Base-by-base conservation (phyloP, 2,113 vertebrate species). In the Sterrhoptilus dennistouni region DNA sequence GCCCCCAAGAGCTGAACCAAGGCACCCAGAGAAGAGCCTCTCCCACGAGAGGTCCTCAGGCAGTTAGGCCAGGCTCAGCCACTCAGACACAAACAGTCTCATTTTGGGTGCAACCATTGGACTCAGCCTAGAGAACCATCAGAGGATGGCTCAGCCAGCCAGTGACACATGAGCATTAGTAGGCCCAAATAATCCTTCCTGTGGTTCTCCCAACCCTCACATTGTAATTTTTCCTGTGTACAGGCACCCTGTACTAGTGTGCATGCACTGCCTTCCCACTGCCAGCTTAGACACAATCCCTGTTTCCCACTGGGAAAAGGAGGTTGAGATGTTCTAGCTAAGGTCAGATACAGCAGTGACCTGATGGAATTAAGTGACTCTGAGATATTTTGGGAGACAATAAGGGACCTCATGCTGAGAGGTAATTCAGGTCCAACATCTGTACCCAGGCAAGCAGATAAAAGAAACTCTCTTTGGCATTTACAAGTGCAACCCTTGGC, bases 341-440 rank as follows among this genome's bases (percentile, higher is more conserved):
- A 94, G 53, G 36, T 22, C 57, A 72, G 52, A n/a, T 79, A 63
- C 31, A 77, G 29, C 56, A 9, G 27, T 69, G 57, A 49, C 63
- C 74, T 61, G 70, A 69, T 78, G 45, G 49, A 84, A 82, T 76
- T 35, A 85, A 76, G 24, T 42, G n/a, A 27, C 68, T 60, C 1
- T 7, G 54, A 85, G 49, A 24, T 77, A 57, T 83, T 78, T 44
- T 64, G 31, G 64, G 68, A 95, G 72, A 79, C 6, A 19, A 11
- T 28, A 9, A 87, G 22, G 27, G 53, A 80, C 35, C 33, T 74
- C 61, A 11, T 47, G 17, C 82, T 86, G 82, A 77, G 72, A 76
- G 18, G 23, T 44, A 94, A 83, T 80, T 89, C 64, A 57, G 33
- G 56, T 78, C 79, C 56, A 54, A 86, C 71, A 74, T 52, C 78